phyloP scores from a whole-genome alignment of 2,797 vertebrate genomes.

The Mormyrus hasselquistii region DNA sequence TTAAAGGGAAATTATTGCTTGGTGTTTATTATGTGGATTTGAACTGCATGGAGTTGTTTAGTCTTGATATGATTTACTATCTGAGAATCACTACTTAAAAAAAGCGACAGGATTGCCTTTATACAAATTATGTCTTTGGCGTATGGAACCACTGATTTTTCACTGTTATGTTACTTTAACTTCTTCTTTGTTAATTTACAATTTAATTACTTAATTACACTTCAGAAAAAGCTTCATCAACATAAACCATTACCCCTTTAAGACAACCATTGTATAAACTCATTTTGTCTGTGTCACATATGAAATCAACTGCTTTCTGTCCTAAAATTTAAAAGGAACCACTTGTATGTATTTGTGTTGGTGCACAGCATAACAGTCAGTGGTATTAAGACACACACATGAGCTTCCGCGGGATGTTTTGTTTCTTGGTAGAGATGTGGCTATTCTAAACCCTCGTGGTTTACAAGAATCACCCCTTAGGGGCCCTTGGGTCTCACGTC shows the following conservation, averaged over 20 bases:
- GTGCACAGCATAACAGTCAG: not conserved
- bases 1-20: slow-evolving; percentile 12
- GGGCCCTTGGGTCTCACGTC: not conserved
- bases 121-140: not conserved
- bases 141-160: not conserved
- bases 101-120: not conserved
- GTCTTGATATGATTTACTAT: not conserved
- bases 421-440: not conserved
- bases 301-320: not conserved
- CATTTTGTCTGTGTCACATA: not conserved
- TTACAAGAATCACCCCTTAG: not conserved
- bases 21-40: not conserved
- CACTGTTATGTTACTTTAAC: not conserved
- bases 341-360: not conserved
- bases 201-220: not conserved
- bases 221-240: not conserved
- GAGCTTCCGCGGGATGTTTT: not conserved
- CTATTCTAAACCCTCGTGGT: not conserved
- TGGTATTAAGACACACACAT: not conserved
- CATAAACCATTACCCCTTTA: not conserved
- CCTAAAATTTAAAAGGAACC: not conserved
- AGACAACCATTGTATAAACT: not conserved
- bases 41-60: not conserved
- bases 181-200: not conserved
- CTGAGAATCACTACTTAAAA: not conserved